These are phyloP conservation scores for Ardeotis arabs DNA, from an alignment of 2,113 vertebrate genomes.

Conservation along the genomic window DNA sequence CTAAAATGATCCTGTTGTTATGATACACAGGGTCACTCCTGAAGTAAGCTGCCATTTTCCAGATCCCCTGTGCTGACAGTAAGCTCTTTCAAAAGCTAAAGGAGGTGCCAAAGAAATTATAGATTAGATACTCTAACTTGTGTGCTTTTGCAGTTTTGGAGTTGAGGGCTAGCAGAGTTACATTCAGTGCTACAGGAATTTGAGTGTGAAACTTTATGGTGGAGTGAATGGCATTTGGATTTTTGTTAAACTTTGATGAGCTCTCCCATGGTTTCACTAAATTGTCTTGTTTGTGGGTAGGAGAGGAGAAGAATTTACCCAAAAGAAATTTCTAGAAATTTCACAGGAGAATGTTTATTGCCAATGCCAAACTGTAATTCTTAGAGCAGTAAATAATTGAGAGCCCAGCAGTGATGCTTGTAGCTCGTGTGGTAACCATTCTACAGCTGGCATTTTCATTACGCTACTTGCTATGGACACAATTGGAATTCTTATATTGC, in stretches of 20 bases:
- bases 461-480: not conserved
- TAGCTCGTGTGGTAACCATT: not conserved
- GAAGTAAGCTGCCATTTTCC: not conserved
- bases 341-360: not conserved
- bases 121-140: not conserved
- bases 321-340: not conserved
- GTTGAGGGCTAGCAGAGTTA: not conserved
- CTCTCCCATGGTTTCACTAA: not conserved
- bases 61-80: not conserved
- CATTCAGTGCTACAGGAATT: not conserved
- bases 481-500: not conserved
- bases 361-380: not conserved
- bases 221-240: not conserved
- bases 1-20: not conserved
- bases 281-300: not conserved
- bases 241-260: not conserved
- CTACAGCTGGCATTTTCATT: not conserved
- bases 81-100: not conserved
- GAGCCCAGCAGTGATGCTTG: not conserved
- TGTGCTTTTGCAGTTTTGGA: not conserved
- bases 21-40: not conserved
- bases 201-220: not conserved
- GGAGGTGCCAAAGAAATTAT: not conserved
- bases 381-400: not conserved
- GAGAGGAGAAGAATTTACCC: not conserved